Conservation (phyloP, 2,113 vertebrate species). For the Chiloscyllium plagiosum region DNA sequence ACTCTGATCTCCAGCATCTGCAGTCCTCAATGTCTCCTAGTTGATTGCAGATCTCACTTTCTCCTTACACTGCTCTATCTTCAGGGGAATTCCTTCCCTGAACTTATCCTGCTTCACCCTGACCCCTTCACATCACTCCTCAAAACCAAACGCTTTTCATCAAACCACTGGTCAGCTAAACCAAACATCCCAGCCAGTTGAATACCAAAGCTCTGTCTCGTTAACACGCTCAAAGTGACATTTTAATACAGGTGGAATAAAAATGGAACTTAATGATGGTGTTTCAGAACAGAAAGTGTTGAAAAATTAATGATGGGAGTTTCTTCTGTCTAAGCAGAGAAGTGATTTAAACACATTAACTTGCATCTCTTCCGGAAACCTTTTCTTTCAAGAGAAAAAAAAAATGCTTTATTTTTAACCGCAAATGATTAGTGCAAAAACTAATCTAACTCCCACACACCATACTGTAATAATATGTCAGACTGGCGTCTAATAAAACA, state of each 20-base stretch:
- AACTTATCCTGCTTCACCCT: not conserved
- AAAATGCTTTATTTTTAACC: not conserved
- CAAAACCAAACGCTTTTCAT: not conserved
- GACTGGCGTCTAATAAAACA: not conserved
- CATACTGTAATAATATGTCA: not conserved
- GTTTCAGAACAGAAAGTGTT: not conserved
- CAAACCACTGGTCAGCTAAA: not conserved
- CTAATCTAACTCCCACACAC: not conserved
- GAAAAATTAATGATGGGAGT: not conserved
- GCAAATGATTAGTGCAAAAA: not conserved
- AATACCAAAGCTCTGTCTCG: too few species aligned
- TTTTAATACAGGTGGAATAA: not conserved
- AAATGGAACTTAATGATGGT: not conserved
- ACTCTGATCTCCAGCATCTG: too few species aligned
- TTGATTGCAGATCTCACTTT: too few species aligned
- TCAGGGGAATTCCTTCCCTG: not conserved
- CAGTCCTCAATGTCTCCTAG: too few species aligned
- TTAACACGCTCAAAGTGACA: too few species aligned
- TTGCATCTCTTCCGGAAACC: not conserved
- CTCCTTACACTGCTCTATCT: too few species aligned
- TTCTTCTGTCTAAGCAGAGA: not conserved
- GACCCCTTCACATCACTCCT: not conserved
- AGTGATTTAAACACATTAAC: not conserved
- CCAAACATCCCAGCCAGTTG: not conserved
- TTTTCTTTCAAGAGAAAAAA: not conserved